Base-by-base conservation (phyloP, 2,113 vertebrate genomes). In the Cnemophilus loriae region DNA sequence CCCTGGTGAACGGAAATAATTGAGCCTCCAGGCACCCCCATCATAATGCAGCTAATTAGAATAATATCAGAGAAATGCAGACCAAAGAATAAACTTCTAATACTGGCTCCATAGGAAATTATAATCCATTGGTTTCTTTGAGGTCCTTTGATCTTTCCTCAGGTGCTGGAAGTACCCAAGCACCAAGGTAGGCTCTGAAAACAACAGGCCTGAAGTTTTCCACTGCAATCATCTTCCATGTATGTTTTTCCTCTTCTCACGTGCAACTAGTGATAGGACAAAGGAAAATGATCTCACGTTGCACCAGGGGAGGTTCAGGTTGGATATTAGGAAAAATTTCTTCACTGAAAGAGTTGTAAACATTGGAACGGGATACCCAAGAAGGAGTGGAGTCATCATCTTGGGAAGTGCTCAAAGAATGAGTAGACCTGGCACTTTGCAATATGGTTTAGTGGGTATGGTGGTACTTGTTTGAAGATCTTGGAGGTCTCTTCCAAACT, bases 1-100 rank as follows among this genome's bases (percentile, higher is more conserved):
- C 96, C 90, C 93, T 50, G 13, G 56, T 79, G 92, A 78, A 89
- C 85, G 53, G 16, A 94, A 96, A 92, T 95, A 94, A 90, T 94
- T 92, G 88, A 92, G 44, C 60, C 88, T 92, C 52, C 53, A 49
- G 85, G 65, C 65, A 76, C 42, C 42, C 33, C 46, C n/a, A 44
- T 67, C 46, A 69, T 90, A 93, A 94, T 87, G 30, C 12, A 76
- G 23, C 41, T 94, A 89, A 94, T 96, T 95, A 89, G 74, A 95
- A 91, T 91, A 84, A 78, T 94, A 94, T 91, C 84, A 96, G 91
- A 89, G 80, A 91, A 95, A 79, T 42, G 28, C 22, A 93, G 77
- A 91, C 57, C 56, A 79, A 84, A 89, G 57, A 57, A 87, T 77
- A 56, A 92, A 47, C 52, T 75, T 70, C 47, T 90, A 33, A 88